Base-by-base conservation (phyloP, 2,888 invertebrate genomes). In the Campoplex nolae region DNA sequence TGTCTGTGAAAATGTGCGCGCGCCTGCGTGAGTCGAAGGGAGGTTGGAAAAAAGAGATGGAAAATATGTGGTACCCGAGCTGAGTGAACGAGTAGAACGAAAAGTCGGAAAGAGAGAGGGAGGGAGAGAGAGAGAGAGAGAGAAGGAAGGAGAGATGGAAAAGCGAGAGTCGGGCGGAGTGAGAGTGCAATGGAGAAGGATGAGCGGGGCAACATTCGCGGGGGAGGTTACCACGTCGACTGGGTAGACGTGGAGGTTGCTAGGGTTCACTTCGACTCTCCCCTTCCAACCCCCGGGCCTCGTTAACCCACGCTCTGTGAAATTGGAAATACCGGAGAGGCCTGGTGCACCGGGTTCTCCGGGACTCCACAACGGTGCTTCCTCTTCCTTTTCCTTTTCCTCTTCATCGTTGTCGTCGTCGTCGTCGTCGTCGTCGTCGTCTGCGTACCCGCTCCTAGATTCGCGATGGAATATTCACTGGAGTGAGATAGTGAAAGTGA, bases 221-320 rank as follows among this genome's bases (percentile, higher is more conserved):
- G 83, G 74, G 79, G 67, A 70, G 77, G 68, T 76, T 32, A 71
- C 58, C 71, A 51, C 81, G 75, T 75, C 71, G 77, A 38, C 65
- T 45, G 83, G 83, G 75, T 75, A 51, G 56, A 62, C 82, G 32
- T n/a, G 71, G 62, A 73, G 76, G 85, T 84, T 80, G 85, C 87
- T 56, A 88, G 87, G 82, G 90, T 83, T 89, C 85, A 88, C 90
- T 90, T 89, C 85, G 89, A 90, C 90, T 90, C 90, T 74, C 75
- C 71, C 89, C 58, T 62, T 86, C 83, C 90, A 90, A 89, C 93
- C 93, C 93, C 92, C 93, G 93, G 93, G 94, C 90, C 94, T 94
- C 94, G 94, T 94, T 94, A 94, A 94, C 93, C 92, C 93, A 94
- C 93, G 94, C 93, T 93, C 94, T 94, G 94, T 94, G 94, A 94